phyloP scores from a whole-genome alignment of 2,113 vertebrate genomes.

The Globicephala melas region DNA sequence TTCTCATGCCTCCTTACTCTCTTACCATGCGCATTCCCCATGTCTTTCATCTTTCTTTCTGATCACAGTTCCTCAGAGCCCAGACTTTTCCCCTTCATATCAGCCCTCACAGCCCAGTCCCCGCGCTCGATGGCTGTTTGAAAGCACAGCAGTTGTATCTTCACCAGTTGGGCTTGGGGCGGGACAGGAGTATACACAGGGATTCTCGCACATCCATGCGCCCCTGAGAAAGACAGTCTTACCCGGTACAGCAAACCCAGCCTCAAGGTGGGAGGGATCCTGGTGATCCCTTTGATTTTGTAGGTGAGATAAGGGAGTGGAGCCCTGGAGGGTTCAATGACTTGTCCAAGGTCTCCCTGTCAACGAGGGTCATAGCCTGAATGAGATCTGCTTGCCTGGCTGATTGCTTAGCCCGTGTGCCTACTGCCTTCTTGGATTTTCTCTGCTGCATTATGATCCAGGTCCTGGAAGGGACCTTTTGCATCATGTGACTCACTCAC shows the following conservation, averaged over 20 bases:
- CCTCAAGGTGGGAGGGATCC: background rate
- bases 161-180: background rate
- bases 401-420: background rate
- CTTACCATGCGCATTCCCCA: background rate
- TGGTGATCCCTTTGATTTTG: background rate
- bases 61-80: background rate
- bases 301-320: background rate
- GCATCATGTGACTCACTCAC: background rate
- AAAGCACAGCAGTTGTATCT: background rate
- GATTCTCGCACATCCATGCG: fast-evolving
- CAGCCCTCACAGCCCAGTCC: background rate
- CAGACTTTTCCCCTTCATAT: background rate
- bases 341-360: background rate
- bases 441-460: background rate
- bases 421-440: background rate
- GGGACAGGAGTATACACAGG: background rate
- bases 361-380: background rate
- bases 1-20: background rate
- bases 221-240: background rate
- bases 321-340: background rate
- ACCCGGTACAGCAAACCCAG: background rate
- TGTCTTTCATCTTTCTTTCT: background rate
- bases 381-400: background rate
- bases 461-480: too few species aligned
- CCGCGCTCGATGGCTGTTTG: background rate